Evolutionary conservation across 2,113 vertebrate species (phyloP).

Genomic region (Vicugna pacos): DNA sequence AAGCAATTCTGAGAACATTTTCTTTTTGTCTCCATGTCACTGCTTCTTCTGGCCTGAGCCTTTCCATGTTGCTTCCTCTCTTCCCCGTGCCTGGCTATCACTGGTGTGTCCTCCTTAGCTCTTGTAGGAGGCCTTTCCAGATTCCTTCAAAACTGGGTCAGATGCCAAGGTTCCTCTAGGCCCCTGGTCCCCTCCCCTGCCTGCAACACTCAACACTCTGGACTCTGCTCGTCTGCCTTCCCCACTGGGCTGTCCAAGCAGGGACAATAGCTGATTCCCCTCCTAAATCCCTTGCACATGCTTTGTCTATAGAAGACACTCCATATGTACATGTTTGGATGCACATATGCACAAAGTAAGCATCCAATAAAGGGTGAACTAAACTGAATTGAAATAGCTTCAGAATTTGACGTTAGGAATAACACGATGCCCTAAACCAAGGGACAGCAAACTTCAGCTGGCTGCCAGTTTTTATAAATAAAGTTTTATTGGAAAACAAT

Average conservation of each 20-base stretch:
- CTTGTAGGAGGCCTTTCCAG: neutral
- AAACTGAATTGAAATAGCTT: neutral
- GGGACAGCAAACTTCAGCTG: neutral
- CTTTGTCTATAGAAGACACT: neutral
- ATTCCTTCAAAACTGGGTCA: neutral
- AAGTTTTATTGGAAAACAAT: neutral
- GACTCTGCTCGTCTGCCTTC: neutral
- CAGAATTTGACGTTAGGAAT: neutral
- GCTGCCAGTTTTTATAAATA: neutral
- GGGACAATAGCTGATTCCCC: neutral
- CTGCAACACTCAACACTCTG: neutral
- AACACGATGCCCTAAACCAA: neutral
- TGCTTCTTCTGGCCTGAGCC: neutral
- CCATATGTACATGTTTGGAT: neutral
- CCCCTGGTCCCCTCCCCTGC: no score
- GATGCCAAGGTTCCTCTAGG: neutral
- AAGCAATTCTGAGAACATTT: conserved; percentile 20
- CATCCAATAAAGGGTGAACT: neutral
- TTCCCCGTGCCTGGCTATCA: neutral
- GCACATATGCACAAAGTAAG: neutral
- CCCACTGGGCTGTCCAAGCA: neutral
- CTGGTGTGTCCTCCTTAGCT: neutral
- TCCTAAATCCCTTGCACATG: neutral
- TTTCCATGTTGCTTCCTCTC: neutral
- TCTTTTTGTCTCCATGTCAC: conserved; percentile 16